phyloP scores from a whole-genome alignment of 2,113 vertebrate genomes.

The Ovibos moschatus region DNA sequence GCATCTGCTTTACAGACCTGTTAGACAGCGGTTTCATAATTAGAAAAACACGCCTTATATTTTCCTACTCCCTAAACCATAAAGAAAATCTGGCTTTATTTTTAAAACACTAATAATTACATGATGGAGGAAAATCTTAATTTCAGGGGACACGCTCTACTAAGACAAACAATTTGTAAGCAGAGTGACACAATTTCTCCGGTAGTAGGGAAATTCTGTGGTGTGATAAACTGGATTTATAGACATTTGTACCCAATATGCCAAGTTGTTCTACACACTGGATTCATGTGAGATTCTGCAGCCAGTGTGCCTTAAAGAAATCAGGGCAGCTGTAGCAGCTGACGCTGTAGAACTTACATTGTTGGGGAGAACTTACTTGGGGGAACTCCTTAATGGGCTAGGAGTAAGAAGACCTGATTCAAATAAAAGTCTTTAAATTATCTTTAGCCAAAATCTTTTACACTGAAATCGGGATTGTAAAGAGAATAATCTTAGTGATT shows the following conservation, averaged over 20 bases:
- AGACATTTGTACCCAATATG: slow-evolving; percentile 55
- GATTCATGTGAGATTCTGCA: slow-evolving; percentile 36
- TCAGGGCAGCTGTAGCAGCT: not conserved
- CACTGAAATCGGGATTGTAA: not conserved
- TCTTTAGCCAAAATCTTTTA: not conserved
- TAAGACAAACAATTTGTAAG: slow-evolving; percentile 70
- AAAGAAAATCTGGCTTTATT: slow-evolving; percentile 72
- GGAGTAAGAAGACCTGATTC: not conserved
- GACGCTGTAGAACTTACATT: not conserved
- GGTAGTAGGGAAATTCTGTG: slow-evolving; percentile 44
- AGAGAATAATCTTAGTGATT: not conserved
- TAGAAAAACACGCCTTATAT: slow-evolving; percentile 74
- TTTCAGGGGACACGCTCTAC: slow-evolving; percentile 63
- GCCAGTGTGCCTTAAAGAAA: slow-evolving; percentile 25
- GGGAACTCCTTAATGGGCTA: not conserved
- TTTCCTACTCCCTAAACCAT: slow-evolving; percentile 61
- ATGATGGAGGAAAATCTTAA: slow-evolving; percentile 57
- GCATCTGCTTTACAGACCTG: slow-evolving; percentile 76
- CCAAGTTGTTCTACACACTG: not conserved
- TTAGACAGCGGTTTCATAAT: slow-evolving; percentile 75
- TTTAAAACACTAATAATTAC: slow-evolving; percentile 77
- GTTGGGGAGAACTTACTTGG: not conserved
- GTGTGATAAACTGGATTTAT: slow-evolving; percentile 20
- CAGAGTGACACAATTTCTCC: slow-evolving; percentile 44
- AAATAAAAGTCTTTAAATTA: slow-evolving; percentile 4